A percentile compares a stretch with the other conserved stretches of the same genome.
phyloP scores from a whole-genome alignment of 2,113 vertebrate species.

The Abramis brama region DNA sequence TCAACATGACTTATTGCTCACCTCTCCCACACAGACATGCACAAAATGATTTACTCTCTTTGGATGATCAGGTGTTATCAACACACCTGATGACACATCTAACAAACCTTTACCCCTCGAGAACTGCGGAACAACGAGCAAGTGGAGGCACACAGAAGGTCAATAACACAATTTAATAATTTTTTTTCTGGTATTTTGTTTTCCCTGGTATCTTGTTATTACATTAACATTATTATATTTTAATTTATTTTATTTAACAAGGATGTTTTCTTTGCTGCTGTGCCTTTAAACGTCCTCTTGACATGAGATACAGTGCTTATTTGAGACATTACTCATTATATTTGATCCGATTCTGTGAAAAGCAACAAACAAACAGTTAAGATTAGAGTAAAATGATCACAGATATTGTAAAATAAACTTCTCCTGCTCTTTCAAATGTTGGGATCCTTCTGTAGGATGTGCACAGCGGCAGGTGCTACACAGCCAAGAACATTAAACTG shows the following conservation, averaged over 20 bases:
- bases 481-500: neutral
- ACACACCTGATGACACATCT: slow-evolving; percentile 44
- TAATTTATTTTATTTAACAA: too few species aligned
- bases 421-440: neutral
- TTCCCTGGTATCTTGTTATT: too few species aligned
- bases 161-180: neutral
- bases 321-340: neutral
- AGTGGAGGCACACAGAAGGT: slow-evolving; percentile 10
- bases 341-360: neutral
- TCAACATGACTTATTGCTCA: slow-evolving; percentile 15
- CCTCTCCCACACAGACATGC: slow-evolving; percentile 28
- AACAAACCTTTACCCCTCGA: slow-evolving; percentile 13
- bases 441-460: neutral
- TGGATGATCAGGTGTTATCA: slow-evolving; percentile 4
- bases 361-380: neutral
- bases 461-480: neutral
- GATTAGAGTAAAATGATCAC: neutral
- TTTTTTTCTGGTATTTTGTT: too few species aligned
- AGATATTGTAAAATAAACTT: neutral
- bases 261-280: too few species aligned
- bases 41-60: slow-evolving; percentile 35
- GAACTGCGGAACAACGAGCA: neutral
- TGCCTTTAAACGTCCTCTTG: too few species aligned
- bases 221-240: too few species aligned
- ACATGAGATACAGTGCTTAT: neutral